A percentile compares a stretch with the other conserved stretches of the same genome.
Evolutionary conservation across 2,113 vertebrate species (phyloP).

Genomic region (Catharus minimus): DNA sequence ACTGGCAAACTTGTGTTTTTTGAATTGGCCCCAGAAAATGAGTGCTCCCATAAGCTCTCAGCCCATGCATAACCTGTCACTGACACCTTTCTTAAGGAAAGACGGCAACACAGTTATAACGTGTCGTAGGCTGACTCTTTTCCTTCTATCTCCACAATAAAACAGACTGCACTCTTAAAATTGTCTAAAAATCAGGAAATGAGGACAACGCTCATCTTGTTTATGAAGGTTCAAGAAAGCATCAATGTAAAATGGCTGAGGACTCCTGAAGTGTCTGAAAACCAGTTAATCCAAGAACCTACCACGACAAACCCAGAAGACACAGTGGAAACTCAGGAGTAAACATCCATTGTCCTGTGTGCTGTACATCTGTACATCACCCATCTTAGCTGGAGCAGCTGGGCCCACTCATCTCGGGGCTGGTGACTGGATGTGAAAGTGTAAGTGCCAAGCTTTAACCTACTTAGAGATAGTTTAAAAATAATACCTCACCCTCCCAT

Average conservation of each 20-base stretch:
- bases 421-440: not conserved
- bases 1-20: not conserved
- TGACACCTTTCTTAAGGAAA: not conserved
- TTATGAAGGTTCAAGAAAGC: rapidly evolving
- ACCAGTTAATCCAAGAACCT: not conserved
- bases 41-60: not conserved
- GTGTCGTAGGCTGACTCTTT: not conserved
- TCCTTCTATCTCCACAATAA: not conserved
- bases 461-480: not conserved
- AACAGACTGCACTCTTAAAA: not conserved
- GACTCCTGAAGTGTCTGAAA: not conserved
- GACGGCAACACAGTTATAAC: not conserved
- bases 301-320: not conserved
- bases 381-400: not conserved
- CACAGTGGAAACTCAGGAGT: not conserved
- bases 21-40: not conserved
- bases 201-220: not conserved
- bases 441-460: not conserved
- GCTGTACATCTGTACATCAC: not conserved
- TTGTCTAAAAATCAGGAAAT: not conserved
- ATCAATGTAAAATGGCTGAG: not conserved
- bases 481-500: not conserved
- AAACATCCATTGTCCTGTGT: not conserved
- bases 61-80: not conserved
- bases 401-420: not conserved